Evolutionary conservation across 2,797 vertebrate species (phyloP).

Genomic region (Melanotaenia nigrans): DNA sequence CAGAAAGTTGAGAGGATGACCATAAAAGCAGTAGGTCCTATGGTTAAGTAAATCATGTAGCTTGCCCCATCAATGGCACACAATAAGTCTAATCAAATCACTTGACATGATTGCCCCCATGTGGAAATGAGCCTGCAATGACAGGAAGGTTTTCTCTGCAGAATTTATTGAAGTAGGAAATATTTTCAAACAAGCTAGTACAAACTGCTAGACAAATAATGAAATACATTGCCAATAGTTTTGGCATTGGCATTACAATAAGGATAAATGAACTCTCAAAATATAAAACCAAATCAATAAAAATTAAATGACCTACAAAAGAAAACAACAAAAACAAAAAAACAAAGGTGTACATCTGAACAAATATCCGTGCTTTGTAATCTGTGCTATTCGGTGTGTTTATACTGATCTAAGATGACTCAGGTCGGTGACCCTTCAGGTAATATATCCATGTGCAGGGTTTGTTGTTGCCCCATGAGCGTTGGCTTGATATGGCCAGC

Average conservation of each 20-base stretch:
- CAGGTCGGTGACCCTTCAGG: slow-evolving; percentile 78
- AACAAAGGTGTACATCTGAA: background rate
- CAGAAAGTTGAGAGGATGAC: slow-evolving; percentile 24
- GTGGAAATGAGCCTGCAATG: slow-evolving; percentile 47
- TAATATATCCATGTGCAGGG: slow-evolving; percentile 86
- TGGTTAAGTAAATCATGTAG: background rate
- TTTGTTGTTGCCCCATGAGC: slow-evolving; percentile 61
- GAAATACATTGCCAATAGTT: background rate
- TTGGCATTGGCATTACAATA: slow-evolving; percentile 1
- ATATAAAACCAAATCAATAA: background rate
- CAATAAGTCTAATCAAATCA: background rate
- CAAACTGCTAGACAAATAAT: background rate
- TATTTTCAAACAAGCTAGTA: slow-evolving; percentile 1
- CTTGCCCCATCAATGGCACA: background rate
- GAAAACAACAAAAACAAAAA: background rate
- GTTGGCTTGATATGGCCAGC: slow-evolving; percentile 81
- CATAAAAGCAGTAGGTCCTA: background rate
- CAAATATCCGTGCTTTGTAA: background rate
- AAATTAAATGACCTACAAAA: background rate
- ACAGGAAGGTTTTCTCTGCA: slow-evolving; percentile 24
- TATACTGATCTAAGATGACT: slow-evolving; percentile 33
- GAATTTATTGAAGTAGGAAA: slow-evolving; percentile 39
- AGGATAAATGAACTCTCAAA: slow-evolving; percentile 6
- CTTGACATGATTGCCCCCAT: slow-evolving; percentile 64
- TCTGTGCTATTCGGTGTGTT: slow-evolving; percentile 2